These are phyloP conservation scores for Mus spicilegus DNA, from an alignment of 2,113 vertebrate species.

Conservation along the genomic window DNA sequence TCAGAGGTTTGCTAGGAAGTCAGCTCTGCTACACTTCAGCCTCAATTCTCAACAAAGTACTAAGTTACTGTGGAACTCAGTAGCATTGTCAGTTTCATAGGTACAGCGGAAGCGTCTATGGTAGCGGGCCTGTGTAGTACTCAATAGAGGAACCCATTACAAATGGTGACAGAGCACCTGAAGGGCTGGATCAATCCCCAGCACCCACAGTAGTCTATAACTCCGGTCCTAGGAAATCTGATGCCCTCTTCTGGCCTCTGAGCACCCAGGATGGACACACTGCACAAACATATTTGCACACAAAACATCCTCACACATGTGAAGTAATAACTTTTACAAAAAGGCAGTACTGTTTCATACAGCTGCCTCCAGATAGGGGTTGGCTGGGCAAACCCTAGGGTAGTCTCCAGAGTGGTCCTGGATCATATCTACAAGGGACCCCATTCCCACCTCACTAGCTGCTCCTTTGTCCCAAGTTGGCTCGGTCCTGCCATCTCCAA, in stretches of 20 bases:
- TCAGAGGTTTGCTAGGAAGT: neutral
- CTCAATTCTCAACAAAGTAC: neutral
- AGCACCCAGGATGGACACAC: neutral
- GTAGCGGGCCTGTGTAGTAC: neutral
- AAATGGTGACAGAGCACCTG: neutral
- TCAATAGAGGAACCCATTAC: neutral
- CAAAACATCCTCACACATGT: neutral
- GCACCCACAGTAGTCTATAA: neutral
- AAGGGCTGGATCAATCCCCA: neutral
- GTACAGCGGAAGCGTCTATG: accelerated
- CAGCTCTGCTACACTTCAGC: neutral
- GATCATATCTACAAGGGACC: neutral
- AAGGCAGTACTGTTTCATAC: neutral
- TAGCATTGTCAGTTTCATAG: neutral
- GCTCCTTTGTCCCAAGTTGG: neutral
- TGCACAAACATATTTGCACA: neutral
- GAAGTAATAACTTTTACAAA: neutral
- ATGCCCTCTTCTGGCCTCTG: neutral
- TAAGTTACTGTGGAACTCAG: neutral
- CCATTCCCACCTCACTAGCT: no score
- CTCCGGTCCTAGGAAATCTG: neutral
- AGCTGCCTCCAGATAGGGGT: neutral
- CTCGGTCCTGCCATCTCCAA: neutral
- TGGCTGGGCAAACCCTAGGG: neutral
- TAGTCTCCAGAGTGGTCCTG: neutral